Evolutionary conservation across 1,140 invertebrate species (phyloP), one percentile per base, ranked within the genome.

Genomic region (Aphaenogaster floridana): DNA sequence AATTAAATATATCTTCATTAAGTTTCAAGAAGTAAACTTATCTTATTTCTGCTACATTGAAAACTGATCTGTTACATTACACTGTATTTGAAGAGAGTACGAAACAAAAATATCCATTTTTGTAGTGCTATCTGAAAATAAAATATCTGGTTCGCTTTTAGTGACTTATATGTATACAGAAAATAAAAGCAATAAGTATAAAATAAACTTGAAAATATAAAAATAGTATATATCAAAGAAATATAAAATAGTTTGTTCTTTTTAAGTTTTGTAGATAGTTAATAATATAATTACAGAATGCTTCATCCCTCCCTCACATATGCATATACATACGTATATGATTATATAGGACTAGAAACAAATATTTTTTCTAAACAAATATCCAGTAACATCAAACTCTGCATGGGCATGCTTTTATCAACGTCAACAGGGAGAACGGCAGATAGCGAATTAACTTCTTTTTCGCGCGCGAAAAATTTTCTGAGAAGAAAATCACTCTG

Each of bases 381-480:
- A 28, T 28, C 28, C 28, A 28, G 28, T 28, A 28, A 28, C 28
- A 28, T 28, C 28, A 28, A 28, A 28, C 28, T 28, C 28, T 28
- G 28, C 28, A 28, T 28, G 0, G 28, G 28, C 28, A 17, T 42
- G 17, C 36, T 61, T 81, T 83, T 83, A 45, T 72, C 21, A 17
- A 4, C 50, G 39, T 13, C 52, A 57, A 57, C 48, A 48, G 11
- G 17, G 8, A 45, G 15, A 34, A 54, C 15, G 45, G 4, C 8
- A 8, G 13, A 57, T 11, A n/a, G 11, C 7, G 28, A 83, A 83
- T 59, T 83, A 83, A 83, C 17, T 83, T 17, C 42, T 28, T 72
- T 74, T 74, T 9, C 68, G 48, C 13, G 52, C 7, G 52, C 52
- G 17, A 74, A 59, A 83, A 72, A 83, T 83, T 59, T 59, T 61